Base-by-base conservation (phyloP, 1,140 invertebrate genomes). In the Rhyzopertha dominica region DNA sequence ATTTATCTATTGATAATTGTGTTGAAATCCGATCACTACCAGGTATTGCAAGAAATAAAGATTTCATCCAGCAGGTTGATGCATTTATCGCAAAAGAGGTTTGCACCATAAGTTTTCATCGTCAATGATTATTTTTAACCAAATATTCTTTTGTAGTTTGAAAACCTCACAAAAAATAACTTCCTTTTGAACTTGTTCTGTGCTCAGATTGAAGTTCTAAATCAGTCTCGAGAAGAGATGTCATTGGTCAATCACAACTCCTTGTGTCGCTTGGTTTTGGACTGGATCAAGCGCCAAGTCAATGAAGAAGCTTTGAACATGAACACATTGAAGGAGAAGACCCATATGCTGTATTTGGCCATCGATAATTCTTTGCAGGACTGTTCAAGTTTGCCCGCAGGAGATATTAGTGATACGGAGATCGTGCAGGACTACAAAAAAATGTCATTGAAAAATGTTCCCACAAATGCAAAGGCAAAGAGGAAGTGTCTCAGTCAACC, bases 391-490 rank as follows among this genome's bases (percentile, higher is more conserved):
- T 71, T 90, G 54, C 82, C 85, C 16, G 73, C 37, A 47, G 75
- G 76, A 8, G 77, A 81, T 30, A 68, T 78, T 1, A 77, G 79
- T 47, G 80, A 87, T 61, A 83, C 82, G 2, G 85, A 87, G 51
- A 75, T 87, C 28, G 80, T 90, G 5, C 82, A 85, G 58, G 86
- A 90, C 62, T 90, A 91, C 69, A 87, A 88, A 56, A 82, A 81
- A 53, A 64, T 81, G 66, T 77, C 77, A 0, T 67, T 76, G 38
- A 77, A 78, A 56, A 72, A 65, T 34, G 51, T 61, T 14, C 56
- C 67, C 54, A 53, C 58, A 49, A 67, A 59, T 42, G 51, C 47
- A 32, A 74, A 70, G 65, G 61, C 58, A 42, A 71, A 68, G 51
- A 49, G 67, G 35, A 76, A 74, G 56, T 62, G 56, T 24, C 59